These are phyloP conservation scores for Lomographa bimaculata DNA, from an alignment of 2,888 invertebrate species.

Conservation along the genomic window DNA sequence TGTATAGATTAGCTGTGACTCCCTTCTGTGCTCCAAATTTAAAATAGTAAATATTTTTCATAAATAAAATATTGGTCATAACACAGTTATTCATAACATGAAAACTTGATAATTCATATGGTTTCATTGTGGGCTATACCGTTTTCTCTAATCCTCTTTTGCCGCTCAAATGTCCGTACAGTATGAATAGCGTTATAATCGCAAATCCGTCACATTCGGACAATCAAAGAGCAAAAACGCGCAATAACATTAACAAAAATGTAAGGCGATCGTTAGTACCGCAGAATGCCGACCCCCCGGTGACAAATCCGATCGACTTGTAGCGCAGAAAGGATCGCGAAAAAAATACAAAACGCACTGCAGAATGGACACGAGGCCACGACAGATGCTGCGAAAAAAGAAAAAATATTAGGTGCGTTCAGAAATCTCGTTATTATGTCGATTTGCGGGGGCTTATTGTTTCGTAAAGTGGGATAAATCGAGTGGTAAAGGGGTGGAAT, in stretches of 20 bases:
- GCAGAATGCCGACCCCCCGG: slow-evolving; percentile 69
- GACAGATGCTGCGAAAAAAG: slow-evolving; percentile 72
- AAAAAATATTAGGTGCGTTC: slow-evolving; percentile 46
- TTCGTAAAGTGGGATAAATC: slow-evolving; percentile 57
- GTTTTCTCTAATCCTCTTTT: slow-evolving; percentile 58
- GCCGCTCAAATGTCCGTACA: slow-evolving; percentile 54
- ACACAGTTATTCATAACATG: slow-evolving; percentile 30
- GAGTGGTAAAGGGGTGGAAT: slow-evolving; percentile 49
- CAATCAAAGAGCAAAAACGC: slow-evolving; percentile 70
- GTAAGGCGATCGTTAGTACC: slow-evolving; percentile 67
- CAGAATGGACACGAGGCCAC: slow-evolving; percentile 70
- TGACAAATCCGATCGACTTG: slow-evolving; percentile 72
- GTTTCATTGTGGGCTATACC: slow-evolving; percentile 40
- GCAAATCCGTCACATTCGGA: slow-evolving; percentile 75
- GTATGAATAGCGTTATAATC: slow-evolving; percentile 55
- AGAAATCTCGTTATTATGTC: slow-evolving; percentile 62
- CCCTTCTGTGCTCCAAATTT: background rate
- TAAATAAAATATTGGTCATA: slow-evolving; percentile 26
- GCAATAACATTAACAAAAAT: slow-evolving; percentile 60
- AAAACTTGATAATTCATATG: slow-evolving; percentile 41
- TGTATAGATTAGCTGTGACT: background rate
- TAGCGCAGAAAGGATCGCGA: slow-evolving; percentile 51
- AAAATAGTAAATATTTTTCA: slow-evolving; percentile 4
- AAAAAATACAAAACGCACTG: slow-evolving; percentile 40
- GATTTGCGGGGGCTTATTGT: slow-evolving; percentile 58